Percentiles rank a stretch among this genome's conserved stretches.
These are phyloP conservation scores for Eilema sororculum DNA, from an alignment of 2,888 invertebrate genomes.

Conservation along the genomic window DNA sequence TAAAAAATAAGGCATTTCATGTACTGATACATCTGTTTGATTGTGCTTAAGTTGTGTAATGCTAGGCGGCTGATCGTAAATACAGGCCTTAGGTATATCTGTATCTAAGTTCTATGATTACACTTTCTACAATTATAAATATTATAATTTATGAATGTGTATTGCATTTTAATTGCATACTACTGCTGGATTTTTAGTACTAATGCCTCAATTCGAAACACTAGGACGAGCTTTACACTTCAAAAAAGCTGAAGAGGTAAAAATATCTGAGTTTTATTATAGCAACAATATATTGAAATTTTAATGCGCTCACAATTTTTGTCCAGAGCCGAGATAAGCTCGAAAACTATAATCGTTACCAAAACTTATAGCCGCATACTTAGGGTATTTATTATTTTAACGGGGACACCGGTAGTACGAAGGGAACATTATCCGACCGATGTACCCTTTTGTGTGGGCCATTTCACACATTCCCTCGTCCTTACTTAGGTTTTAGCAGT, in stretches of 20 bases:
- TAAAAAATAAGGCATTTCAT: conserved; percentile 1
- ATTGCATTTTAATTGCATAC: not conserved
- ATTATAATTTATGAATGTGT: not conserved
- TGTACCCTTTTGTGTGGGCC: too few species aligned
- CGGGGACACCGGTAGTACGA: too few species aligned
- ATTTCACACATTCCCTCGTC: too few species aligned
- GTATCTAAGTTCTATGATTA: not conserved
- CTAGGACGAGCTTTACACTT: too few species aligned
- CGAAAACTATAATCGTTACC: not conserved
- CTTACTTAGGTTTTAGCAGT: not conserved
- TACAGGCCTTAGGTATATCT: not conserved
- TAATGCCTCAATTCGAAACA: too few species aligned
- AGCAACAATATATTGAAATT: too few species aligned
- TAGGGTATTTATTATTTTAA: not conserved
- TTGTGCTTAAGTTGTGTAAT: not conserved
- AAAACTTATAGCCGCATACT: not conserved
- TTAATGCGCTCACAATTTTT: not conserved
- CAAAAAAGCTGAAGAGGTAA: too few species aligned
- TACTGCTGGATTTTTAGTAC: not conserved
- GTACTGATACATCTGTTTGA: not conserved
- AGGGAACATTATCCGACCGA: too few species aligned
- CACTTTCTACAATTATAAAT: not conserved
- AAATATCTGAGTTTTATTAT: too few species aligned
- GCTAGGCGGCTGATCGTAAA: not conserved
- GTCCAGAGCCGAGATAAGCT: not conserved